Conservation (phyloP, 2,797 vertebrate genomes). For the Macrochelys suwanniensis region DNA sequence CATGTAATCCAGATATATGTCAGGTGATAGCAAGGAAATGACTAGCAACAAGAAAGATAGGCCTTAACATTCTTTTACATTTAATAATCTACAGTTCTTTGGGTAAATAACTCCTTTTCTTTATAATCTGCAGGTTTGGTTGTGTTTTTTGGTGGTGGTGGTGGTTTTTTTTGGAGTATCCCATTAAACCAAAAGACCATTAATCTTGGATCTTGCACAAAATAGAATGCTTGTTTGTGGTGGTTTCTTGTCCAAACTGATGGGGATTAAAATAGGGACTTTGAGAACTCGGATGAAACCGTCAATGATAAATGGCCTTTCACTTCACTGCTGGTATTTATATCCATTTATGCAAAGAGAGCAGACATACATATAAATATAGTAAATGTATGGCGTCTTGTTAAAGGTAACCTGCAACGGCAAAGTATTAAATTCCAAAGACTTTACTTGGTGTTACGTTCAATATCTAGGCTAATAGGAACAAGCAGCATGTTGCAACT, state of each 20-base stretch:
- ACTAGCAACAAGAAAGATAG: background rate
- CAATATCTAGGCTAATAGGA: background rate
- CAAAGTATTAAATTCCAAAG: slow-evolving; percentile 21
- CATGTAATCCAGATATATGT: background rate
- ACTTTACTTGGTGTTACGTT: background rate
- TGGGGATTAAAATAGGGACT: background rate
- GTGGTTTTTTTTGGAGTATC: background rate
- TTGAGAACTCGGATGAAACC: background rate
- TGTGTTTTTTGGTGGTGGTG: background rate
- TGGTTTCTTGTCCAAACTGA: background rate
- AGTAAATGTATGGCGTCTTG: slow-evolving; percentile 33
- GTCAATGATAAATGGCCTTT: slow-evolving; percentile 26
- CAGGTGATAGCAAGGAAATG: background rate
- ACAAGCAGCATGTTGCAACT: fast-evolving
- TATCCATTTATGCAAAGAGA: slow-evolving; percentile 18
- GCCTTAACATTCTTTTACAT: background rate
- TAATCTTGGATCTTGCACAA: background rate
- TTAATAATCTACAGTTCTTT: background rate
- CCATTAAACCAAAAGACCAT: background rate
- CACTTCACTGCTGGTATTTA: background rate
- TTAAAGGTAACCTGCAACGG: slow-evolving; percentile 23
- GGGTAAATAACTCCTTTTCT: background rate
- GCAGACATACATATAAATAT: slow-evolving; percentile 31
- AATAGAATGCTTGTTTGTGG: background rate
- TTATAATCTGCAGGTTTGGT: background rate